Evolutionary conservation across 2,113 vertebrate genomes (phyloP).

Genomic region (Salvator merianae): DNA sequence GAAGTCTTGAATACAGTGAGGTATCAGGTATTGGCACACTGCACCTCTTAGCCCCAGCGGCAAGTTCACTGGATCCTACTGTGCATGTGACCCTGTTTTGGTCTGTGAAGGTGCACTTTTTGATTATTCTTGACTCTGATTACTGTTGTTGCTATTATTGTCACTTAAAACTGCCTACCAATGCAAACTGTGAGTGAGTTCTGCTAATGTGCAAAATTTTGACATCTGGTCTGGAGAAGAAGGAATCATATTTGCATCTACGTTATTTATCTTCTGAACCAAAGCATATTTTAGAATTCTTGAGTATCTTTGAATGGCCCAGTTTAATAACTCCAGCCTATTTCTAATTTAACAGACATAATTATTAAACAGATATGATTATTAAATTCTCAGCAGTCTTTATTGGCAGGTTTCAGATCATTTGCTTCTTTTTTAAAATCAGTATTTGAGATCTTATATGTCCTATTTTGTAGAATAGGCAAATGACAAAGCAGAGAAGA

Average conservation of each 20-base stretch:
- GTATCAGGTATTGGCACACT: too few species aligned
- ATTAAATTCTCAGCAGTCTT: slow-evolving; percentile 15
- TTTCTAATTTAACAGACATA: slow-evolving; percentile 32
- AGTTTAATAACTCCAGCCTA: slow-evolving; percentile 13
- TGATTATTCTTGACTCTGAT: slow-evolving; percentile 37
- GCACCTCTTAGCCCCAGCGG: too few species aligned
- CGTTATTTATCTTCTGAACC: slow-evolving; percentile 55
- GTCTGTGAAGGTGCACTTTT: too few species aligned
- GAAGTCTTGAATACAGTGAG: too few species aligned
- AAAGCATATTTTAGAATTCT: slow-evolving; percentile 44
- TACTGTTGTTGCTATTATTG: slow-evolving; percentile 10
- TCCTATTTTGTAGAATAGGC: not conserved
- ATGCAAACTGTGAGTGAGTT: not conserved
- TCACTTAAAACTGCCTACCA: not conserved
- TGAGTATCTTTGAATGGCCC: slow-evolving; percentile 16
- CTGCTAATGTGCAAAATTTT: slow-evolving; percentile 6
- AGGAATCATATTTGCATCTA: slow-evolving; percentile 10
- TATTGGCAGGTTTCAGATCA: not conserved
- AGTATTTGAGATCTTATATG: slow-evolving; percentile 2
- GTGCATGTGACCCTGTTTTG: too few species aligned
- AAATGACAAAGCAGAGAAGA: not conserved
- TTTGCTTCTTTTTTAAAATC: slow-evolving; percentile 42
- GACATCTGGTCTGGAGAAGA: slow-evolving; percentile 54
- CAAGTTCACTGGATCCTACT: too few species aligned
- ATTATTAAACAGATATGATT: not conserved